Conservation (phyloP, 2,797 vertebrate genomes). For the Adelosebastes latens region DNA sequence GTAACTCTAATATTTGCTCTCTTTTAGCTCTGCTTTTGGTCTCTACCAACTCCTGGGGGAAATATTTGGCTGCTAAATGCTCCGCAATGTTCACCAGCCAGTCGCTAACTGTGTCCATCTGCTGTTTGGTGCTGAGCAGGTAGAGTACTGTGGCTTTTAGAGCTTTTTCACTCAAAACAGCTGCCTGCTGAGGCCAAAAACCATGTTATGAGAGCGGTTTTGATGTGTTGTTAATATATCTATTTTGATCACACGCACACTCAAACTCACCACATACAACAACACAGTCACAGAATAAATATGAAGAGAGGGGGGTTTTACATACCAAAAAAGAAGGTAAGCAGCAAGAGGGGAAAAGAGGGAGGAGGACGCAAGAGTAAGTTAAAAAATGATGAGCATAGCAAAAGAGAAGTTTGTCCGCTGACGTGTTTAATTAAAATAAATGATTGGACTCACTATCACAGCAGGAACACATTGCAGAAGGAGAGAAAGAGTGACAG, state of each 20-base stretch:
- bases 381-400: conserved; percentile 65
- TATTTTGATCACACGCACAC: background rate
- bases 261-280: conserved; percentile 16
- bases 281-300: conserved; percentile 14
- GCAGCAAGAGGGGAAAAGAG: conserved; percentile 55
- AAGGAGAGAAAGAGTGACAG: conserved; percentile 55
- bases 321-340: conserved; percentile 77
- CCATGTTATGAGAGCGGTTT: background rate
- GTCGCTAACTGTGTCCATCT: background rate
- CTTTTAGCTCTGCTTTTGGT: background rate
- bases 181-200: background rate
- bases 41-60: background rate
- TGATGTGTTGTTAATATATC: background rate
- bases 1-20: background rate
- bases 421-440: conserved; percentile 72
- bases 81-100: background rate
- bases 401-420: conserved; percentile 60
- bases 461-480: conserved; percentile 67
- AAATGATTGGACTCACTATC: conserved; percentile 69
- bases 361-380: conserved; percentile 55
- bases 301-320: conserved; percentile 56
- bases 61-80: background rate
- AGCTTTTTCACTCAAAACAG: background rate
- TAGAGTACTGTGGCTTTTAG: background rate
- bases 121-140: background rate